Percentiles rank a stretch among this genome's conserved stretches.
phyloP scores from a whole-genome alignment of 2,797 vertebrate genomes.

The Manis javanica region DNA sequence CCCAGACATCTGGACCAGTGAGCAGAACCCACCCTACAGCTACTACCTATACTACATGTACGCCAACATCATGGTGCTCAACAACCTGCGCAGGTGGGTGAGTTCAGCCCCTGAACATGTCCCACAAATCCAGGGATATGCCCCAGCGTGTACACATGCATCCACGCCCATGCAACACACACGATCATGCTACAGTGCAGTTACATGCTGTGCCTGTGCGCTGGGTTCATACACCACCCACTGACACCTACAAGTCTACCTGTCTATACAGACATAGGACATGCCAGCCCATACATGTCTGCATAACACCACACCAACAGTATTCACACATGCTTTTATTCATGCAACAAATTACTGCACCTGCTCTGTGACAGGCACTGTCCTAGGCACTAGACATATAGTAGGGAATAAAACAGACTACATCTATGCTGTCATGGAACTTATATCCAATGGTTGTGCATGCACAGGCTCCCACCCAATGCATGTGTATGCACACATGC shows the following conservation, averaged over 20 bases:
- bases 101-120: background rate
- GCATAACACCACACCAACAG: too few relatives aligned
- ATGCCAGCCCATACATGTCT: rapidly evolving
- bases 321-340: background rate
- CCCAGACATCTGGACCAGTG: conserved; percentile 93
- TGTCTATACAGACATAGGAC: background rate
- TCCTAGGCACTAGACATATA: background rate
- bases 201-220: background rate
- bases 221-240: background rate
- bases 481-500: too few relatives aligned
- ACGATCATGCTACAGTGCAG: rapidly evolving
- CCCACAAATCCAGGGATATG: background rate
- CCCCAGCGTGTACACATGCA: background rate
- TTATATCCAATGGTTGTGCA: background rate
- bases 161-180: background rate
- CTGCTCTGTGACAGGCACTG: background rate
- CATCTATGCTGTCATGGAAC: too few relatives aligned
- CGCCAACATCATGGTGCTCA: conserved; percentile 98
- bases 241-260: background rate
- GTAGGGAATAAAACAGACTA: background rate
- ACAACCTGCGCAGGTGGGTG: conserved; percentile 95
- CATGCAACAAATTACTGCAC: background rate
- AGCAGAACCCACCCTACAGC: conserved; percentile 96
- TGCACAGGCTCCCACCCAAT: background rate
- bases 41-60: conserved; percentile 99